phyloP scores from a whole-genome alignment of 2,888 invertebrate species.

The Ischnura elegans region DNA sequence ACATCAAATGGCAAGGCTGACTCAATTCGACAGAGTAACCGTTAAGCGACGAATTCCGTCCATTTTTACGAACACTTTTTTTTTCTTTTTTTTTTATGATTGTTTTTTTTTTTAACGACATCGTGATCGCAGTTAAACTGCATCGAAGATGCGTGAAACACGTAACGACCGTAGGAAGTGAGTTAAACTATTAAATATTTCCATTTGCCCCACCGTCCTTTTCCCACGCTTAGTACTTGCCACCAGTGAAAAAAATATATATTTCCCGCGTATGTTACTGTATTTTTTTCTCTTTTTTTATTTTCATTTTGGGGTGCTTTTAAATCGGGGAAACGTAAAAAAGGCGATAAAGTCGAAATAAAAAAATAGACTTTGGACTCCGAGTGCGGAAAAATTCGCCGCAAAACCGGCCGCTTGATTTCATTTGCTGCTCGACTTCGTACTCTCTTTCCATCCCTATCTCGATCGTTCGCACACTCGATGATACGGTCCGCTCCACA shows the following conservation, averaged over 20 bases:
- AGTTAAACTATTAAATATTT: background rate
- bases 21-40: background rate
- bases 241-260: background rate
- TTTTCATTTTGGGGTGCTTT: background rate
- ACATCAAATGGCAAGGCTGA: background rate
- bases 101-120: background rate
- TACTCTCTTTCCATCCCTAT: background rate
- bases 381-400: conserved; percentile 5
- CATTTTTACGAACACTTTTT: background rate
- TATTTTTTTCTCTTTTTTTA: background rate
- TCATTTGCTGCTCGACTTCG: background rate
- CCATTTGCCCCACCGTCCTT: too few species aligned
- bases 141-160: background rate
- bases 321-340: background rate
- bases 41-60: background rate
- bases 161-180: background rate
- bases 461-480: background rate
- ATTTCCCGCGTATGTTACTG: background rate
- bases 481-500: background rate
- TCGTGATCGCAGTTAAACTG: background rate
- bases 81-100: background rate
- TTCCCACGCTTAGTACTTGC: background rate
- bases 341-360: background rate
- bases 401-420: conserved; percentile 30
- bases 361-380: background rate